A percentile compares a stretch with the other conserved stretches of the same genome.
Evolutionary conservation across 2,113 vertebrate species (phyloP).

Genomic region (Rhizomys pruinosus): DNA sequence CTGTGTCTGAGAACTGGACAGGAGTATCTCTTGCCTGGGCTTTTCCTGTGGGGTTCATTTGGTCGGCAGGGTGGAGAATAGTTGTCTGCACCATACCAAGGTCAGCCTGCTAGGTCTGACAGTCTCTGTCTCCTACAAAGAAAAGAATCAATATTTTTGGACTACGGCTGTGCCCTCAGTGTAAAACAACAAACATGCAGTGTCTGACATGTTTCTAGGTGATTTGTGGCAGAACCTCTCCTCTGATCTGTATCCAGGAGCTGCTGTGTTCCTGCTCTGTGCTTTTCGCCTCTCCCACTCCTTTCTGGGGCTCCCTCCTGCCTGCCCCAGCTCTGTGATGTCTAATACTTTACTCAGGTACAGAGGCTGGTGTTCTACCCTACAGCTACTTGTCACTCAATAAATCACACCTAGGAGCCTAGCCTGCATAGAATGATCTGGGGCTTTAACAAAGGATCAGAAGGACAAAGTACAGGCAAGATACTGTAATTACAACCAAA

Average conservation of each 20-base stretch:
- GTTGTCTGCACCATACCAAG: constrained; percentile 95
- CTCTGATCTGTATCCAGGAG: constrained; percentile 93
- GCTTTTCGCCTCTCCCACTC: constrained; percentile 82
- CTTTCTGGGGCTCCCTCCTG: constrained; percentile 74
- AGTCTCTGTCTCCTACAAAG: constrained; percentile 98
- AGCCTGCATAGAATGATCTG: constrained; percentile 87
- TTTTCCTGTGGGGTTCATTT: constrained; percentile 92
- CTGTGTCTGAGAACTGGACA: constrained; percentile 87
- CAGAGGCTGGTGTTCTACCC: constrained; percentile 88
- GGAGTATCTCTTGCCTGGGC: constrained; percentile 86
- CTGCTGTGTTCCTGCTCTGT: constrained; percentile 88
- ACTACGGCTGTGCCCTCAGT: constrained; percentile 98
- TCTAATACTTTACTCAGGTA: constrained; percentile 91
- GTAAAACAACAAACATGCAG: constrained; percentile 97
- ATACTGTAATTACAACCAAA: constrained; percentile 90
- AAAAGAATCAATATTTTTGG: constrained; percentile 99
- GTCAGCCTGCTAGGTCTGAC: constrained; percentile 97
- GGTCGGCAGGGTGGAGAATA: constrained; percentile 93
- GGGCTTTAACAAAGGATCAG: constrained; percentile 89
- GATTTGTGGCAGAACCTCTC: constrained; percentile 91
- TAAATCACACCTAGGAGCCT: constrained; percentile 90
- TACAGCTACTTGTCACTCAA: constrained; percentile 92
- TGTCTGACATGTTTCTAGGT: constrained; percentile 96
- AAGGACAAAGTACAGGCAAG: constrained; percentile 89
- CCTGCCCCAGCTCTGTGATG: constrained; percentile 88